Conservation (phyloP, 2,797 vertebrate species). For the Mormyrus proboscirostris region DNA sequence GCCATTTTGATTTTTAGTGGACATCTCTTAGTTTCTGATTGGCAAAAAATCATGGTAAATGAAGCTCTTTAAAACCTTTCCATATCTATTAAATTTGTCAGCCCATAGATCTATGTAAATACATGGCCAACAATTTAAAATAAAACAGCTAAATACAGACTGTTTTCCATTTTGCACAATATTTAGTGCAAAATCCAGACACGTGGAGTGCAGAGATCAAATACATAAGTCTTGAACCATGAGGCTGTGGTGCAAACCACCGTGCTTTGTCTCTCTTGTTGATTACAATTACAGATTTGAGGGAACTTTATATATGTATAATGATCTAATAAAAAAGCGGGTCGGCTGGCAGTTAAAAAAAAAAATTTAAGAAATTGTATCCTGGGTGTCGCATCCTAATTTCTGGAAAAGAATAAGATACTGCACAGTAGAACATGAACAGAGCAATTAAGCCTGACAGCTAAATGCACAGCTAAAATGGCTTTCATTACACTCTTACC, state of each 20-base stretch:
- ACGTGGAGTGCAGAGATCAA: not conserved
- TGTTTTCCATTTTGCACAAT: not conserved
- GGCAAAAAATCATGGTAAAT: not conserved
- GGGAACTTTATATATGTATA: not conserved
- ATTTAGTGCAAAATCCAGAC: not conserved
- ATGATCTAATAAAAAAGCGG: not conserved
- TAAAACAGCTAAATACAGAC: not conserved
- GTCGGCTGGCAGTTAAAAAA: not conserved
- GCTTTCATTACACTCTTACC: not conserved
- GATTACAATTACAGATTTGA: not conserved
- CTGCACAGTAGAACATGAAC: not conserved
- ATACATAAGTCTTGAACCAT: not conserved
- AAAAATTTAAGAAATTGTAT: not conserved
- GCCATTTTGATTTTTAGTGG: not conserved
- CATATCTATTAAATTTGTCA: not conserved
- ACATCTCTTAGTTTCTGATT: not conserved
- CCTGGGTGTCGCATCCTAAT: not conserved
- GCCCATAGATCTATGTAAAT: not conserved
- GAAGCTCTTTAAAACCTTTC: not conserved
- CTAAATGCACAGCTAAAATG: not conserved
- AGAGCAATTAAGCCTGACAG: not conserved
- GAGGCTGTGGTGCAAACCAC: not conserved
- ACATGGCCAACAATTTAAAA: not conserved
- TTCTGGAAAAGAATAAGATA: not conserved
- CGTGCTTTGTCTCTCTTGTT: not conserved